Evolutionary conservation across 2,797 vertebrate species (phyloP).

Genomic region (Lepilemur septentrionalis): DNA sequence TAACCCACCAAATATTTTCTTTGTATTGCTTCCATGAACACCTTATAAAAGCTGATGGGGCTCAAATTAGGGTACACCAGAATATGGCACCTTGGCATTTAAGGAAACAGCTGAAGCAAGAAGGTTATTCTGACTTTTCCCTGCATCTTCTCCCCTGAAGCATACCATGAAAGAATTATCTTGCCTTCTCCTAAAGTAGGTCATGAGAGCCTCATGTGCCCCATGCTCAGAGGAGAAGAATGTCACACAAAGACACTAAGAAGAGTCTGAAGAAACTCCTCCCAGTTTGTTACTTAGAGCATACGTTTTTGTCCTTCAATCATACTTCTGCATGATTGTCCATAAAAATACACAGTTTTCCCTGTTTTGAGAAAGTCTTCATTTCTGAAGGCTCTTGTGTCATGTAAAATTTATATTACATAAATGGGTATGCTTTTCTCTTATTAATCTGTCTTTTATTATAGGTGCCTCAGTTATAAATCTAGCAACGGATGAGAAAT

Average conservation of each 20-base stretch:
- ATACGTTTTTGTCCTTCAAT: background rate
- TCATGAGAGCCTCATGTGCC: background rate
- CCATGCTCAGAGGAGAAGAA: background rate
- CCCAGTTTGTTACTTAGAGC: background rate
- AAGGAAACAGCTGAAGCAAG: background rate
- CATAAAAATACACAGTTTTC: background rate
- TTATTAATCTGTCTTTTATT: background rate
- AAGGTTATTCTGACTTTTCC: background rate
- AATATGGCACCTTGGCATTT: background rate
- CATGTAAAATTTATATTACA: background rate
- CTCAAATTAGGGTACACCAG: background rate
- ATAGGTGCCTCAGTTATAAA: background rate
- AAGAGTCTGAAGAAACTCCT: background rate
- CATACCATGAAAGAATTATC: background rate
- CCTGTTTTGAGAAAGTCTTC: background rate
- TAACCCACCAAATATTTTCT: background rate
- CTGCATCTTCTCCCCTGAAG: background rate
- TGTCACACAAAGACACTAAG: background rate
- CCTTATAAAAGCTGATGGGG: background rate
- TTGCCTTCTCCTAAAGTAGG: background rate
- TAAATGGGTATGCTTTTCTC: background rate
- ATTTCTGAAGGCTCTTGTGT: background rate
- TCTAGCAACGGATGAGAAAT: no score
- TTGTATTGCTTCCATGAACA: background rate
- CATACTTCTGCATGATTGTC: background rate